These are phyloP conservation scores for Bubo bubo DNA, from an alignment of 2,113 vertebrate species.

Conservation along the genomic window DNA sequence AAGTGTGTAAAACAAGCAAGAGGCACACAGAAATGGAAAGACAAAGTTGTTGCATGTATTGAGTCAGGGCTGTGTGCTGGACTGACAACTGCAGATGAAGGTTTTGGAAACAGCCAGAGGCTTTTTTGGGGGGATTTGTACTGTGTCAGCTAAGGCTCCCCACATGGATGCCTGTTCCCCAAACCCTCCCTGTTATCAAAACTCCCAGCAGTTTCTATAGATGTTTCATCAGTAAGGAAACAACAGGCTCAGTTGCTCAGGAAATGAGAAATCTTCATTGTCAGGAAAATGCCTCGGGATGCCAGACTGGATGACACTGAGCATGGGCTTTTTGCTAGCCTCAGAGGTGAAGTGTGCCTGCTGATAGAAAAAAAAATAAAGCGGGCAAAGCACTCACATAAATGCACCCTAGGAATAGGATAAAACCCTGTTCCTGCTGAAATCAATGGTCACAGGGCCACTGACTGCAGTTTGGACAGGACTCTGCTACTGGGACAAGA, in stretches of 20 bases:
- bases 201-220: not conserved
- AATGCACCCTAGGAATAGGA: fast-evolving
- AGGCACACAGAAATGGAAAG: fast-evolving
- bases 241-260: not conserved
- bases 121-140: not conserved
- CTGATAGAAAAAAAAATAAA: not conserved
- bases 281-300: not conserved
- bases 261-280: not conserved
- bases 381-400: not conserved
- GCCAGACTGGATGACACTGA: fast-evolving
- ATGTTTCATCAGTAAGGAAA: not conserved
- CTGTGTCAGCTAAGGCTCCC: not conserved
- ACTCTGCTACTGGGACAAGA: not conserved
- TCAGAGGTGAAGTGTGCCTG: not conserved
- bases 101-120: not conserved
- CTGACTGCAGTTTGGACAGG: fast-evolving
- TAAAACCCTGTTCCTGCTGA: not conserved
- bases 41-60: fast-evolving
- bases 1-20: fast-evolving
- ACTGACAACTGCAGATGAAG: not conserved
- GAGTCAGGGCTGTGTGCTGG: not conserved
- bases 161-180: fast-evolving
- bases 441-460: not conserved
- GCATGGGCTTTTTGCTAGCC: not conserved
- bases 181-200: not conserved